phyloP scores from a whole-genome alignment of 1,140 invertebrate species.

The Danaus plexippus region DNA sequence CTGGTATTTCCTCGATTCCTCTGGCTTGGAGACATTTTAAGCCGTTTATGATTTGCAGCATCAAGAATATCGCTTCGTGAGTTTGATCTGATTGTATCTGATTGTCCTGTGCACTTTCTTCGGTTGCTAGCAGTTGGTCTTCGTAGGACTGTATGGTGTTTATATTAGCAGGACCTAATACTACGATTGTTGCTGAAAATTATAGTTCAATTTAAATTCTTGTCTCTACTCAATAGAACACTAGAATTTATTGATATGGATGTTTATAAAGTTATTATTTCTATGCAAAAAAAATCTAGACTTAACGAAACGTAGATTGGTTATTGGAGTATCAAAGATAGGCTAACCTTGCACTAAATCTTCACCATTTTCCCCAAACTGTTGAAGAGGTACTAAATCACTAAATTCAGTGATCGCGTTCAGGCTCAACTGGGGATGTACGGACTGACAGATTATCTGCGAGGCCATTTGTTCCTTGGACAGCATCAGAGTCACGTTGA shows the following conservation, averaged over 20 bases:
- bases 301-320: background rate
- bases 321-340: background rate
- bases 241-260: no score
- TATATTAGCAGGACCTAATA: constrained; percentile 79
- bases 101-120: constrained; percentile 65
- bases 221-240: no score
- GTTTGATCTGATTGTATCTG: constrained; percentile 52
- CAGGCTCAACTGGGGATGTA: constrained; percentile 74
- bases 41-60: constrained; percentile 85
- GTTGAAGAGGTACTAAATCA: constrained; percentile 79
- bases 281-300: background rate
- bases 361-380: constrained; percentile 70
- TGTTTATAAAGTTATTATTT: background rate
- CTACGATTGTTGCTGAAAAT: constrained; percentile 79
- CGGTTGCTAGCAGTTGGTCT: constrained; percentile 68
- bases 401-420: constrained; percentile 84
- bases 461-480: constrained; percentile 76
- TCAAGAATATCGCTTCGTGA: constrained; percentile 75
- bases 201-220: background rate
- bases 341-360: constrained; percentile 76
- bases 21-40: constrained; percentile 87
- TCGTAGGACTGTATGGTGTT: constrained; percentile 79
- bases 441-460: constrained; percentile 69
- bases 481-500: constrained; percentile 81
- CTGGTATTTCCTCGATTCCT: constrained; percentile 83